Evolutionary conservation across 2,888 invertebrate species (phyloP).

Genomic region (Pterostichus madidus): DNA sequence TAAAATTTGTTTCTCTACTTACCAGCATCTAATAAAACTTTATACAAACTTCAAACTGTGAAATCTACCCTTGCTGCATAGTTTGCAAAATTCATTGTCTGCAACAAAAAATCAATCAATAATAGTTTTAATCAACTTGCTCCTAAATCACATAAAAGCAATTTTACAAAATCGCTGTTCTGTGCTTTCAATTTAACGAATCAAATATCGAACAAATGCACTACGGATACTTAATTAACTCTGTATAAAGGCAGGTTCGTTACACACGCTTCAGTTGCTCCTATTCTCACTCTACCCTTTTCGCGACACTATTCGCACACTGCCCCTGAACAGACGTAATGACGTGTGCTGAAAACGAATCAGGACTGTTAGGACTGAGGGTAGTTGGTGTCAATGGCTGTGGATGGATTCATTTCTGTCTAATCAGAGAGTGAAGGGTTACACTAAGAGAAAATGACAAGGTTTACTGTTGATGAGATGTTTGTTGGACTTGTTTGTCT

Average conservation of each 20-base stretch:
- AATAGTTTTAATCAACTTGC: background rate
- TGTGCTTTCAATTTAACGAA: constrained; percentile 27
- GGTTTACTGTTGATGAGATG: too few relatives aligned
- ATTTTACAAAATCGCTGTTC: constrained; percentile 37
- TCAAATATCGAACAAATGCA: constrained; percentile 35
- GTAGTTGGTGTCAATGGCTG: too few relatives aligned
- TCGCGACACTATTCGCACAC: background rate
- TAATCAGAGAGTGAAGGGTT: too few relatives aligned
- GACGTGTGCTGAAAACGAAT: constrained; percentile 3
- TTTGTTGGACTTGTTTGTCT: too few relatives aligned
- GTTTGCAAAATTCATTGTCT: background rate
- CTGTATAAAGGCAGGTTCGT: constrained; percentile 27
- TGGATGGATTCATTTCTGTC: background rate
- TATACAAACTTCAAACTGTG: too few relatives aligned
- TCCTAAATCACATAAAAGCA: constrained; percentile 6
- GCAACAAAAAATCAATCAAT: background rate
- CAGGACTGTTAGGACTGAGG: background rate
- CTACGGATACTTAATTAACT: constrained; percentile 21
- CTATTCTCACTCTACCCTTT: background rate
- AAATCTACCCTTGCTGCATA: background rate
- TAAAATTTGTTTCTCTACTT: too few relatives aligned
- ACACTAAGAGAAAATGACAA: too few relatives aligned
- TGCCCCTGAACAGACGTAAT: background rate
- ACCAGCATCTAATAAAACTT: too few relatives aligned
- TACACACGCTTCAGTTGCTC: background rate